Evolutionary conservation across 2,797 vertebrate genomes (phyloP), one percentile per base, ranked within the genome.

Genomic region (Gouania willdenowi): DNA sequence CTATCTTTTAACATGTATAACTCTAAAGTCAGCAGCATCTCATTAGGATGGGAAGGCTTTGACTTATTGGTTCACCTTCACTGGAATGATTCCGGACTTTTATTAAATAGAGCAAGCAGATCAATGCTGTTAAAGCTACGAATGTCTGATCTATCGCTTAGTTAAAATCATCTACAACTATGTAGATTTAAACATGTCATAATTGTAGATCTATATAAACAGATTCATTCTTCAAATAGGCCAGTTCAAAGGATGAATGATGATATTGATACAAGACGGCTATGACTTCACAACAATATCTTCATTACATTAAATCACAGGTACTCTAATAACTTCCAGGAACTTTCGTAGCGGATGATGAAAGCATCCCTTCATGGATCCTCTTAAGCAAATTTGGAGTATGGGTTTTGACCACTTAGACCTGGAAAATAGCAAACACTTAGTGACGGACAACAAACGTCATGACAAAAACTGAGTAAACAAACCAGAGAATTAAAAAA

Each of bases 381-480:
- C n/a, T 29, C 52, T 84, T 57, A 82, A 22, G 64, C 44, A 71
- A 98, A 98, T 78, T 81, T 92, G 27, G 93, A 88, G 6, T 98
- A 98, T 0, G 90, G 91, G 58, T 95, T 98, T 41, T 89, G 89
- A 45, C 92, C 94, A 71, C 85, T 90, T 34, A 98, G 82, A 64
- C 95, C 96, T 98, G 51, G 13, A 81, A 65, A 38, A 56, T 46
- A 41, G 10, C 23, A 51, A 33, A 55, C 2, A 57, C 16, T 24
- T 19, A 9, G 19, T 14, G 13, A 14, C 14, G 14, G 13, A 3
- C 2, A 2, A 4, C 20, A 4, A 20, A 20, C 20, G 20, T 6
- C 13, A 14, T 13, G 14, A 20, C 2, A 20, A 20, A n/a, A n/a
- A n/a, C n/a, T n/a, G n/a, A n/a, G n/a, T n/a, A n/a, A n/a, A n/a